A percentile compares a stretch with the other conserved stretches of the same genome.
phyloP scores from a whole-genome alignment of 1,140 invertebrate species.

The Caenorhabditis inopinata region DNA sequence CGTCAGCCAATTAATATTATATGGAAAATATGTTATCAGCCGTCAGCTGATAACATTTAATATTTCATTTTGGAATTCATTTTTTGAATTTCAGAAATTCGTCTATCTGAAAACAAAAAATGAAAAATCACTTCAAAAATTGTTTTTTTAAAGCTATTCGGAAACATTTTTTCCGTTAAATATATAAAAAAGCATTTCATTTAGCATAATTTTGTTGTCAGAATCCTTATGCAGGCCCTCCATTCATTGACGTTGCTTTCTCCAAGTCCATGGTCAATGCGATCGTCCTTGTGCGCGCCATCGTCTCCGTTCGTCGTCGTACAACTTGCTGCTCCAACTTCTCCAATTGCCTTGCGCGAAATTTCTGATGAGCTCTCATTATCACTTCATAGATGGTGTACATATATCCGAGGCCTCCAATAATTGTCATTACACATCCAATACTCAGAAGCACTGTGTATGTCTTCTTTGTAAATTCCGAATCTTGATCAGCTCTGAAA shows the following conservation, averaged over 20 bases:
- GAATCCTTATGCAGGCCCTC: background rate
- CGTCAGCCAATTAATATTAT: too few relatives aligned
- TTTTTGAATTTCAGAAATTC: too few relatives aligned
- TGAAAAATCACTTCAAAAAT: too few relatives aligned
- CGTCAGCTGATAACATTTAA: too few relatives aligned
- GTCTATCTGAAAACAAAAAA: too few relatives aligned
- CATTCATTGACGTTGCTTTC: background rate
- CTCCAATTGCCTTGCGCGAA: background rate
- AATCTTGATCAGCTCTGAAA: background rate
- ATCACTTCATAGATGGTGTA: constrained; percentile 10
- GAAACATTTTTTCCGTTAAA: too few relatives aligned
- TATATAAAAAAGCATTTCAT: too few relatives aligned
- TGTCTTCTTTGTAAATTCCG: background rate
- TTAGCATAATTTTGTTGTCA: too few relatives aligned
- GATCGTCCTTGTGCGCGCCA: constrained; percentile 3
- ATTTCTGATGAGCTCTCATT: background rate
- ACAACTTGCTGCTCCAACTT: constrained; percentile 13
- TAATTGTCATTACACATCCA: background rate
- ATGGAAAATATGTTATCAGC: too few relatives aligned
- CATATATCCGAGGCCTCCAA: constrained; percentile 11
- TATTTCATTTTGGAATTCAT: too few relatives aligned
- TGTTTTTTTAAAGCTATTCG: too few relatives aligned
- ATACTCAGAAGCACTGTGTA: background rate
- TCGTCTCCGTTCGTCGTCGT: background rate
- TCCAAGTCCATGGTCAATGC: background rate